phyloP scores from a whole-genome alignment of 2,888 invertebrate genomes.

The Harpalus rufipes region DNA sequence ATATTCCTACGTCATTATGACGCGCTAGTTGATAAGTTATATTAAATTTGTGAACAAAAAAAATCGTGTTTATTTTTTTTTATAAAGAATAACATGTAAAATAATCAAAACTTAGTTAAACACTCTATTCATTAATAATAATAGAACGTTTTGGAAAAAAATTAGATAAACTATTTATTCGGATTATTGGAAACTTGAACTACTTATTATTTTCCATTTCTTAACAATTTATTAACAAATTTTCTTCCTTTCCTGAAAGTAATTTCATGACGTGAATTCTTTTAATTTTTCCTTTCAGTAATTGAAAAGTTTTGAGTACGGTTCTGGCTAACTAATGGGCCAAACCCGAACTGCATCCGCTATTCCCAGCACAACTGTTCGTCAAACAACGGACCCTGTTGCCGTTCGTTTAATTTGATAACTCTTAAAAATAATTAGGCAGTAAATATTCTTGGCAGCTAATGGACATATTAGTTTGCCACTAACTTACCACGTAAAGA shows the following conservation, averaged over 20 bases:
- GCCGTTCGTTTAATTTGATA: constrained; percentile 30
- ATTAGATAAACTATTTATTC: no score
- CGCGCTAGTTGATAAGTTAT: no score
- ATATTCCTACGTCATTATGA: no score
- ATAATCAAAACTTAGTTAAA: no score
- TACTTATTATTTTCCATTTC: no score
- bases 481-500: constrained; percentile 22
- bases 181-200: no score
- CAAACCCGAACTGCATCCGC: constrained; percentile 40
- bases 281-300: not conserved
- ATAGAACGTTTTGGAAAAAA: no score
- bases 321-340: constrained; percentile 23
- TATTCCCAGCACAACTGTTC: constrained; percentile 32
- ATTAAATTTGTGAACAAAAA: no score
- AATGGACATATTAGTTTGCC: constrained; percentile 44
- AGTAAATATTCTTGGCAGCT: constrained; percentile 39
- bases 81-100: no score
- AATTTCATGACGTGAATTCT: not conserved
- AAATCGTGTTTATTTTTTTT: no score
- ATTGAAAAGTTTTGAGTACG: constrained; percentile 7
- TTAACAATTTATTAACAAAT: no score
- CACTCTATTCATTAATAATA: no score
- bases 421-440: constrained; percentile 46
- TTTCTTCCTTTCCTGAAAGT: not conserved
- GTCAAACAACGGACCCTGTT: constrained; percentile 16